Conservation (phyloP, 1,140 invertebrate genomes). For the Watersipora subatra region DNA sequence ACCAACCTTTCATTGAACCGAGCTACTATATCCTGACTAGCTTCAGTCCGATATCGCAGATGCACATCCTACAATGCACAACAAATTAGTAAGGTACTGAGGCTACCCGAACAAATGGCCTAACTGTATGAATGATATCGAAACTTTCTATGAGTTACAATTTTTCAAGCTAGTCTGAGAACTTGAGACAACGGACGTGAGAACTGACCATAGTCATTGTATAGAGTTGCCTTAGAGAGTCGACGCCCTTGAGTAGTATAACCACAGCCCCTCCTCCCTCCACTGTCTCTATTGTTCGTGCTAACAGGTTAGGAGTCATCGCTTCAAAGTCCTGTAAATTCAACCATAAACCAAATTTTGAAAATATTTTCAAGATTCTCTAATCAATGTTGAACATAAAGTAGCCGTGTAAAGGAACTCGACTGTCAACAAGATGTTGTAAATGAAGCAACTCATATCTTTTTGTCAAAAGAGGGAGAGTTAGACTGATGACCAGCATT, state of each 20-base stretch:
- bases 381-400: no score
- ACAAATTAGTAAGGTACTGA: background rate
- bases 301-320: constrained; percentile 92
- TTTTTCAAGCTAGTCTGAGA: no score
- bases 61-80: constrained; percentile 65
- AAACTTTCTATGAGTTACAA: no score
- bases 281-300: constrained; percentile 92
- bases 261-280: constrained; percentile 92
- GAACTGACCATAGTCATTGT: constrained; percentile 73
- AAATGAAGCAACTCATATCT: no score
- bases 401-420: background rate
- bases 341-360: no score
- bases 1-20: constrained; percentile 80
- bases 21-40: constrained; percentile 77
- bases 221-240: constrained; percentile 83
- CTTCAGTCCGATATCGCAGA: constrained; percentile 81
- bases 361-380: constrained; percentile 6
- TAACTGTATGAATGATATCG: no score
- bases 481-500: no score
- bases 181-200: no score
- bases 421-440: background rate
- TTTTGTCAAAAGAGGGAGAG: no score
- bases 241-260: constrained; percentile 64
- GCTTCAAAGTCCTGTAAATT: constrained; percentile 89
- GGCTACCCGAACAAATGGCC: background rate